These are phyloP conservation scores for Bucco capensis DNA, from an alignment of 2,113 vertebrate genomes.

Conservation along the genomic window DNA sequence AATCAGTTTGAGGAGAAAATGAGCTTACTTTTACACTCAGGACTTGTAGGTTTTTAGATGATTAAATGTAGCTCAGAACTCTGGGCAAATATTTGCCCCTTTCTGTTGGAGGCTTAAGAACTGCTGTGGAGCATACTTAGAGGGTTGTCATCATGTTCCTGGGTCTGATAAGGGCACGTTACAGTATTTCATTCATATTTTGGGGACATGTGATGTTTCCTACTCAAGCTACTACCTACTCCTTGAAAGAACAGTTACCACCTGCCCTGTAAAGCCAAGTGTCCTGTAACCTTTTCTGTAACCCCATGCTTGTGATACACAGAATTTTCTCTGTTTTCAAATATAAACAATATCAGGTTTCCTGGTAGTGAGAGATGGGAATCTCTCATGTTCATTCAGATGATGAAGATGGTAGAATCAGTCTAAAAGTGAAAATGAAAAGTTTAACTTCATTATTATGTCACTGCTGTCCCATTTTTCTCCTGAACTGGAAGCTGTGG, in stretches of 20 bases:
- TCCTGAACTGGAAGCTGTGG: not conserved
- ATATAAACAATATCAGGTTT: not conserved
- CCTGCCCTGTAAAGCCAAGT: not conserved
- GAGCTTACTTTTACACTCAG: not conserved
- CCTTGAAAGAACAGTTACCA: not conserved
- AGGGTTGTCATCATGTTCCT: not conserved
- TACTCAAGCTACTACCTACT: not conserved
- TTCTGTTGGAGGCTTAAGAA: not conserved
- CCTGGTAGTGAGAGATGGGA: not conserved
- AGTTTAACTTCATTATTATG: not conserved
- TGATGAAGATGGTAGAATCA: not conserved
- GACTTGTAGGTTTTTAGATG: not conserved
- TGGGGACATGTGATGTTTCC: not conserved
- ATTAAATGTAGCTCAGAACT: not conserved
- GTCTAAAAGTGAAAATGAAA: not conserved
- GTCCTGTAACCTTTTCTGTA: not conserved
- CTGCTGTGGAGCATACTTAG: not conserved
- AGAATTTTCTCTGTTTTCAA: not conserved
- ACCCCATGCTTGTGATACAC: not conserved
- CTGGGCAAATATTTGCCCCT: not conserved
- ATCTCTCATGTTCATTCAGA: not conserved
- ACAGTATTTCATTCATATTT: not conserved
- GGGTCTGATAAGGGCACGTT: not conserved
- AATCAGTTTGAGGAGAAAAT: not conserved
- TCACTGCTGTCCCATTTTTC: not conserved